These are phyloP conservation scores for Cavia porcellus DNA, from an alignment of 2,113 vertebrate species.

Conservation along the genomic window DNA sequence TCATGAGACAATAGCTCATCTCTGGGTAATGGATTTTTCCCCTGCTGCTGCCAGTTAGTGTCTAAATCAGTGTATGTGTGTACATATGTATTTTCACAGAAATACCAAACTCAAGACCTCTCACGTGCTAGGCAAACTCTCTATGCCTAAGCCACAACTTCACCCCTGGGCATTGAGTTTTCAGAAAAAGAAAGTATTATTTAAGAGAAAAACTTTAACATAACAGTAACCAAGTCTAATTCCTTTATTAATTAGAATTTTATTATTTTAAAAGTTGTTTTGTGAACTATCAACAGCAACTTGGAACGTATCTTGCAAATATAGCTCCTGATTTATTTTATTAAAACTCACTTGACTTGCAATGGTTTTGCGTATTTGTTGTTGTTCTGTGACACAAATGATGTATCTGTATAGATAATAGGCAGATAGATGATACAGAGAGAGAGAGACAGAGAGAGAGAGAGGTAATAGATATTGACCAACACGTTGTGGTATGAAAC, in stretches of 20 bases:
- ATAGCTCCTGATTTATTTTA: slow-evolving; percentile 19
- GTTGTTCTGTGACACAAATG: slow-evolving; percentile 17
- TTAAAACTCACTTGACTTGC: slow-evolving; percentile 58
- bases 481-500: neutral
- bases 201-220: slow-evolving; percentile 61
- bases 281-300: slow-evolving; percentile 1
- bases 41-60: neutral
- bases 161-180: neutral
- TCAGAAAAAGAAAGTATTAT: neutral
- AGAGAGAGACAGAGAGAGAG: neutral
- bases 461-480: neutral
- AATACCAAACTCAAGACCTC: neutral
- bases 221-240: neutral
- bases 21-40: neutral
- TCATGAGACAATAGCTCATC: neutral
- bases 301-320: slow-evolving; percentile 43
- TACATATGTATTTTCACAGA: neutral
- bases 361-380: slow-evolving; percentile 19
- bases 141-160: neutral
- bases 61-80: neutral
- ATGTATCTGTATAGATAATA: neutral
- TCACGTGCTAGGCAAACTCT: neutral
- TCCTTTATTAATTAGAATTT: slow-evolving; percentile 50
- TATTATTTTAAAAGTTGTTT: slow-evolving; percentile 21
- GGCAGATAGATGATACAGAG: neutral